Evolutionary conservation across 2,113 vertebrate species (phyloP), one percentile per base, ranked within the genome.

Genomic region (Semicossyphus pulcher): DNA sequence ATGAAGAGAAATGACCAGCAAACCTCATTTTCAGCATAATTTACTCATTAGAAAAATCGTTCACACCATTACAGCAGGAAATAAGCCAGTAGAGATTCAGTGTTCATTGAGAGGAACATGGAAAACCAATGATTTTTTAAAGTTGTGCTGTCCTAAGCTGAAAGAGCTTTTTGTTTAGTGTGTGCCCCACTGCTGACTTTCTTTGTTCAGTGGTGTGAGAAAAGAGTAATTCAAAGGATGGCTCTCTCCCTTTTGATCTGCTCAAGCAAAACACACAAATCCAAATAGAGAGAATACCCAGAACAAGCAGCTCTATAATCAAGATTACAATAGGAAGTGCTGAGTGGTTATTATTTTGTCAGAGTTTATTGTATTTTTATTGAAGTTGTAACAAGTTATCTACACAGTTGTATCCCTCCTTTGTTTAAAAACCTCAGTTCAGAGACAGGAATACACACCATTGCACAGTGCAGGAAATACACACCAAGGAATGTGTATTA

Each of bases 261-360:
- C 12, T 28, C 4, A 39, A n/a, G 21, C 39, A 56, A 48, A 51
- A 32, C 45, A 42, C 48, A 49, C 42, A 47, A n/a, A 15, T 39
- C 42, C 53, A 29, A 31, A 53, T 10, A 15, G 5, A 26, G 36
- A 64, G 10, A n/a, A 64, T 14, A 37, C 21, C n/a, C 36, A 6
- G 12, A 53, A 39, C n/a, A 42, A 65, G 25, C 34, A 66, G 10
- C 39, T 45, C 51, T 44, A 28, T 67, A 56, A 44, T 54, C 39
- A 67, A 56, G 20, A 4, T 29, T 25, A 41, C 25, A 51, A 23
- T 25, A n/a, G 45, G 14, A 23, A 60, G 25, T 54, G 49, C 37
- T 32, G 25, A 32, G n/a, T 34, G 28, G 28, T 25, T 23, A 41
- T 60, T 51, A 41, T 39, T 39, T 21, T 18, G 54, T 39, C 54